Conservation (phyloP, 2,888 invertebrate species). For the Glaucopsyche alexis region DNA sequence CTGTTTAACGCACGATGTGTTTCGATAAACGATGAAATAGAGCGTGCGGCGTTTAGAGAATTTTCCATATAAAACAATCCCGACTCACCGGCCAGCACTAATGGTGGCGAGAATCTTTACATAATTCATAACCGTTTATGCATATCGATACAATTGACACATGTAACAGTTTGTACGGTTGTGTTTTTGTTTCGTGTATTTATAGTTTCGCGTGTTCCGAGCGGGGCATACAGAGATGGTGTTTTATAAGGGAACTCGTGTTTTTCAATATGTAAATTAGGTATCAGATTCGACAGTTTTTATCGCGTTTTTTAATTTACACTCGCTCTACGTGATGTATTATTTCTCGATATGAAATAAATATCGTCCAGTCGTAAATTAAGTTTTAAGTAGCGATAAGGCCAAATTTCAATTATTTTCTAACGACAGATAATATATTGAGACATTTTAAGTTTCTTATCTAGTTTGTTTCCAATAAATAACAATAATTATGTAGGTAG, state of each 20-base stretch:
- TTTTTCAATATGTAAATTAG: conserved; percentile 31
- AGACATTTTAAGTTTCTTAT: conserved; percentile 9
- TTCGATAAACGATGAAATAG: conserved; percentile 19
- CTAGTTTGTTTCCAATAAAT: background rate
- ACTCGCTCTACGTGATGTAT: background rate
- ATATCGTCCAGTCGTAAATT: background rate
- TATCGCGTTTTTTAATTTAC: conserved; percentile 19
- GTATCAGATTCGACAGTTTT: conserved; percentile 28
- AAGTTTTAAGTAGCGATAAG: conserved; percentile 2
- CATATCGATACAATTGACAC: conserved; percentile 72
- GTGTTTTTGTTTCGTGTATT: conserved; percentile 39
- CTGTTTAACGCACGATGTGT: conserved; percentile 15
- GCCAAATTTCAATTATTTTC: background rate
- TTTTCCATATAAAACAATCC: conserved; percentile 44
- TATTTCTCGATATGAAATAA: conserved; percentile 18
- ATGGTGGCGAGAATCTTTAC: conserved; percentile 60
- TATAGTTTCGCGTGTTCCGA: conserved; percentile 36
- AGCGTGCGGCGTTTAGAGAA: conserved; percentile 41
- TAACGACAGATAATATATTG: conserved; percentile 1
- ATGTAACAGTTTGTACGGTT: conserved; percentile 56
- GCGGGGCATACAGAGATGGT: background rate
- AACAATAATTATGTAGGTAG: too few species aligned
- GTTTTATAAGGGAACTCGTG: conserved; percentile 26
- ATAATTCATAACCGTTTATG: conserved; percentile 75
- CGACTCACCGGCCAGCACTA: conserved; percentile 37